Conservation (phyloP, 2,888 invertebrate species). For the Temnothorax unifasciatus region DNA sequence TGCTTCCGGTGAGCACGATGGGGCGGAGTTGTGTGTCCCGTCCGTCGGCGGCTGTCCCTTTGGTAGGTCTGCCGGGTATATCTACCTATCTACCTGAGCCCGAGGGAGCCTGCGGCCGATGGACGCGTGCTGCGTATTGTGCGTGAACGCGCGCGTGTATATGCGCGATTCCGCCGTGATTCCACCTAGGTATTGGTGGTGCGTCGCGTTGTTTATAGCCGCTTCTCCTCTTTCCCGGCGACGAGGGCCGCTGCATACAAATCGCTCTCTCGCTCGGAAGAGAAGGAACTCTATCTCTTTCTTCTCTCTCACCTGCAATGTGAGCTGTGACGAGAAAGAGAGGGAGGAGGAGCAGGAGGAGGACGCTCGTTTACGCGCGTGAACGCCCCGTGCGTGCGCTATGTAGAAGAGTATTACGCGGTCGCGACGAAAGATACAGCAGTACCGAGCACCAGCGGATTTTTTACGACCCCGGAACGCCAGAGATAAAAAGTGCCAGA, state of each 20-base stretch:
- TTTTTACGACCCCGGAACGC: slow-evolving; percentile 34
- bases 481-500: slow-evolving; percentile 30
- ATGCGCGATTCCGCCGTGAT: slow-evolving; percentile 73
- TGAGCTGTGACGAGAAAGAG: neutral
- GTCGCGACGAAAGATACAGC: slow-evolving; percentile 37
- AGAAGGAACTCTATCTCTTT: slow-evolving; percentile 65
- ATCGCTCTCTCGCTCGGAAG: slow-evolving; percentile 73
- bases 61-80: slow-evolving; percentile 75
- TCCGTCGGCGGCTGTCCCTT: slow-evolving; percentile 80
- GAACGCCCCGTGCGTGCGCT: slow-evolving; percentile 56
- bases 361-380: slow-evolving; percentile 68
- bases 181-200: slow-evolving; percentile 82
- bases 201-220: slow-evolving; percentile 86
- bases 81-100: slow-evolving; percentile 43
- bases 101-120: slow-evolving; percentile 36
- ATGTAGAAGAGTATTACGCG: slow-evolving; percentile 48
- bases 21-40: slow-evolving; percentile 78
- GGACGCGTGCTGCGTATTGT: slow-evolving; percentile 60
- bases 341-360: neutral
- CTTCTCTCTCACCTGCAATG: slow-evolving; percentile 69
- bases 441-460: slow-evolving; percentile 28
- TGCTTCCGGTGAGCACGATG: slow-evolving; percentile 83
- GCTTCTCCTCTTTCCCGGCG: slow-evolving; percentile 84
- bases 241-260: slow-evolving; percentile 83
- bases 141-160: slow-evolving; percentile 26